Conservation (phyloP, 2,797 vertebrate genomes). For the Borostomias antarcticus region DNA sequence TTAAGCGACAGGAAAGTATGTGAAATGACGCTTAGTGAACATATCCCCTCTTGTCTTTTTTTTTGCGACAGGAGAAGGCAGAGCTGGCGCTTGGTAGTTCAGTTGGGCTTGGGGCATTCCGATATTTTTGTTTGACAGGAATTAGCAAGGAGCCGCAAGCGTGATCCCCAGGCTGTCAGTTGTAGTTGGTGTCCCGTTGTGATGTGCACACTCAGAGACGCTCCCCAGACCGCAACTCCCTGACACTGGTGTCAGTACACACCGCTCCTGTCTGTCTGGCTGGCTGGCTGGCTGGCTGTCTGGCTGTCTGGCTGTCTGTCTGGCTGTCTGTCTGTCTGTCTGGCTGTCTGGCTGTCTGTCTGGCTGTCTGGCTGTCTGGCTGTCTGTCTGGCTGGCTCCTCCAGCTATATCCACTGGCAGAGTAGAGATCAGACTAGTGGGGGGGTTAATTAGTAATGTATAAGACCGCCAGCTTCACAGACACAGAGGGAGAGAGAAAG, state of each 20-base stretch:
- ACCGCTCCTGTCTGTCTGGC: conserved; percentile 18
- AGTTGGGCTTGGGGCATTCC: conserved; percentile 16
- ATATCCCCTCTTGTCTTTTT: conserved; percentile 5
- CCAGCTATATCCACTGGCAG: conserved; percentile 72
- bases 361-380: conserved; percentile 39
- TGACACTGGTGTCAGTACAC: conserved; percentile 39
- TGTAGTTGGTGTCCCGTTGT: background rate
- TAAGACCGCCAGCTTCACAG: background rate
- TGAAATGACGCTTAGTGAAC: conserved; percentile 1
- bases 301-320: conserved; percentile 39
- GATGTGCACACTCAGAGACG: conserved; percentile 19
- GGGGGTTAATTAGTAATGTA: background rate
- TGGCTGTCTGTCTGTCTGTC: conserved; percentile 38
- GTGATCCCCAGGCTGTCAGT: conserved; percentile 4
- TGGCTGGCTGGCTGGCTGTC: conserved; percentile 35
- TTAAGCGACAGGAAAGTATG: conserved; percentile 20
- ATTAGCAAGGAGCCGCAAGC: conserved; percentile 21
- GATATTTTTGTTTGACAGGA: conserved; percentile 31
- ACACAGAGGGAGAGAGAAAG: background rate
- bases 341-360: conserved; percentile 41
- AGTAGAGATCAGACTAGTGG: conserved; percentile 35
- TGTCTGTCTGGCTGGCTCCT: conserved; percentile 47
- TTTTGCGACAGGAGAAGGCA: background rate
- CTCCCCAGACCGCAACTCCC: conserved; percentile 52
- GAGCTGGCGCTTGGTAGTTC: conserved; percentile 2